These are phyloP conservation scores for Mizuhopecten yessoensis DNA, from an alignment of 1,140 invertebrate genomes.

Conservation along the genomic window DNA sequence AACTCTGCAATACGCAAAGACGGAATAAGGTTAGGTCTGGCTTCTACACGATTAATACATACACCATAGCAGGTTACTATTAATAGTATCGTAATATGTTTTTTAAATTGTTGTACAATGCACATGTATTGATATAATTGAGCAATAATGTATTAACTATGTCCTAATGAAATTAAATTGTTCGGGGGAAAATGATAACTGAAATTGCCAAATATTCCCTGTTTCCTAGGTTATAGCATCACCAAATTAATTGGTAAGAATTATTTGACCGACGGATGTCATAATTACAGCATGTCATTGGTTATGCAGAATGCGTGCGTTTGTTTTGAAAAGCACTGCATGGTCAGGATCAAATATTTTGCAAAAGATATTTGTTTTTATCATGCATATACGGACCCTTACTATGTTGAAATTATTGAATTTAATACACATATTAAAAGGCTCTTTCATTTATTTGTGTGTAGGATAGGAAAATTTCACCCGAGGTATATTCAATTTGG, in stretches of 20 bases:
- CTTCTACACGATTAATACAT: background rate
- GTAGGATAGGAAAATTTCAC: too few relatives aligned
- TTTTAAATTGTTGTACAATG: background rate
- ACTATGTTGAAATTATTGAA: background rate
- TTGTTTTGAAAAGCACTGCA: background rate
- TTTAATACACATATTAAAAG: too few relatives aligned
- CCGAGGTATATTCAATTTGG: too few relatives aligned
- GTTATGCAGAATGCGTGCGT: background rate
- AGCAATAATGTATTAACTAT: background rate
- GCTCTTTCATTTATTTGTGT: too few relatives aligned
- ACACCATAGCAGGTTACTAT: background rate
- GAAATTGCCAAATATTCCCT: background rate
- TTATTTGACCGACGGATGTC: background rate
- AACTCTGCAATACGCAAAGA: too few relatives aligned
- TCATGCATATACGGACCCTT: background rate
- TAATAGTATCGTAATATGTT: too few relatives aligned
- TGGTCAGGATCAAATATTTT: background rate
- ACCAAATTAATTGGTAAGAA: slow-evolving; percentile 22
- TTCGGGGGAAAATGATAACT: background rate
- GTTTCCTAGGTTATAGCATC: slow-evolving; percentile 16
- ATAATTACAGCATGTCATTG: background rate
- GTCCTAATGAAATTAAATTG: background rate
- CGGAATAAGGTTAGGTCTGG: background rate
- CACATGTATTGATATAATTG: background rate
- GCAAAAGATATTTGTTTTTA: background rate